Evolutionary conservation across 1,140 invertebrate genomes (phyloP), one percentile per base, ranked within the genome.

Genomic region (Tribolium madens): DNA sequence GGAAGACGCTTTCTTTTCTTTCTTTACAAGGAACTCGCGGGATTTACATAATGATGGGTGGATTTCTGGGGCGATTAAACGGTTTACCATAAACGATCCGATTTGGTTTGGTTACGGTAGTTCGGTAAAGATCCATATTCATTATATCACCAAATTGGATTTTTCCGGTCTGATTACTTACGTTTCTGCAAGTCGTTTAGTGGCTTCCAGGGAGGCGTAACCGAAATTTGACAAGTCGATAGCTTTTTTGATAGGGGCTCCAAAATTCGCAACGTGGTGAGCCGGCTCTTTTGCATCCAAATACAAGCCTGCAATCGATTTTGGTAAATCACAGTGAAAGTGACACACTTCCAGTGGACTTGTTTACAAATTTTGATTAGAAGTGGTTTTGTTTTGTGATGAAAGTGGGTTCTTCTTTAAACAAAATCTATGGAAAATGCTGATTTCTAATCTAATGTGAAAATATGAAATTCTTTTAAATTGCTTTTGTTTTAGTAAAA

Each of bases 211-310:
- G 0, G 91, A 88, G 0, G 92, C 93, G 80, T 92, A 93, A 0
- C 92, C 93, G 74, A 90, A 92, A 79, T 87, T 87, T n/a, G 93
- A 89, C 50, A 92, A 88, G 31, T 87, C 86, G 73, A 89, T 88
- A 1, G 91, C 89, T 79, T 90, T 89, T 46, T 90, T 88, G 0
- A 89, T 89, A 46, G 93, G 92, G 52, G 89, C 88, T 82, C 93
- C 94, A 86, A 94, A 94, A 2, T 90, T 89, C 1, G 92, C 93
- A 18, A 94, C 89, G 82, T 90, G 92, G n/a, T 88, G 87, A 0
- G 92, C 92, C n/a, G 93, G 92, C 82, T 93, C 90, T 71, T 90
- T 89, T 12, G 87, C 84, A 10, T 89, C 86, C n/a, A 94, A 83
- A 83, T 88, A 89, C 15, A 92, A 81, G 73, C 92, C 92, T 93